A percentile compares a stretch with the other conserved stretches of the same genome.
Conservation (phyloP, 2,797 vertebrate genomes). For the Rhinella marina region DNA sequence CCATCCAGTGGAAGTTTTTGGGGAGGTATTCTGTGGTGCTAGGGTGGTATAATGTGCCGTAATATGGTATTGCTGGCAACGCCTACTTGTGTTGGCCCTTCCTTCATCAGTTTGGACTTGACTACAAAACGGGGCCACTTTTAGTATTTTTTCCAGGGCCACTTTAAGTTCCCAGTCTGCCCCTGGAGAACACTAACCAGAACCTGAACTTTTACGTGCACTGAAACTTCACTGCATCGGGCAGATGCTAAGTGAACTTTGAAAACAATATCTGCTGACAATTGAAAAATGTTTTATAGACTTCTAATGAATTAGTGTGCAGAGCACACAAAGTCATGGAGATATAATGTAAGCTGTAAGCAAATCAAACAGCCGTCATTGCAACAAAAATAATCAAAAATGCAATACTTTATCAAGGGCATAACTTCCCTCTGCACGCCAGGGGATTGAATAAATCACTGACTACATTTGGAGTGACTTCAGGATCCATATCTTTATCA, state of each 20-base stretch:
- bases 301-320: neutral
- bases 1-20: too few relatives aligned
- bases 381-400: neutral
- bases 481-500: conserved; percentile 37
- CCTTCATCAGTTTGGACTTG: too few relatives aligned
- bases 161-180: too few relatives aligned
- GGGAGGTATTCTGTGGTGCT: too few relatives aligned
- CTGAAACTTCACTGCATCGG: neutral
- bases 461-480: conserved; percentile 28
- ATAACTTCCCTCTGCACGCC: conserved; percentile 14
- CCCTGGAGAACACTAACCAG: neutral
- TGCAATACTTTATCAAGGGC: conserved; percentile 16
- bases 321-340: neutral
- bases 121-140: too few relatives aligned
- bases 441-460: conserved; percentile 25
- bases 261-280: neutral
- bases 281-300: neutral
- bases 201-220: neutral
- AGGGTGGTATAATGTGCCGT: too few relatives aligned
- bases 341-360: neutral
- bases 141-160: too few relatives aligned
- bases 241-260: neutral
- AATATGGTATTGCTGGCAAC: too few relatives aligned
- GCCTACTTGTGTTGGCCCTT: too few relatives aligned
- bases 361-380: neutral